Conservation (phyloP, 2,888 invertebrate species). For the Zonitis immaculata region DNA sequence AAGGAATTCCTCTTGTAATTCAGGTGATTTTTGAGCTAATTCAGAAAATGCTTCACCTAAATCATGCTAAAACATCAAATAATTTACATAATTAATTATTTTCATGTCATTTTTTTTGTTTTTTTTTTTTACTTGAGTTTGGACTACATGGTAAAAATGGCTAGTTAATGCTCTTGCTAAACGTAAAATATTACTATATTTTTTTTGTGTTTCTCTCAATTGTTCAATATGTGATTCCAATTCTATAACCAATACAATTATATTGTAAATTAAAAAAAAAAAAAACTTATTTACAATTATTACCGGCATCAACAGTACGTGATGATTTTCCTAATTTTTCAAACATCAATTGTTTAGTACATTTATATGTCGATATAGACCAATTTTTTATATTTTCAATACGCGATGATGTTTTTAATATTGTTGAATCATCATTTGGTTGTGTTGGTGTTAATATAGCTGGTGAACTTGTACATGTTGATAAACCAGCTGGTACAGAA, state of each 20-base stretch:
- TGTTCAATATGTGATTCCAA: slow-evolving; percentile 91
- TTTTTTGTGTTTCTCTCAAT: slow-evolving; percentile 88
- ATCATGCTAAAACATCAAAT: slow-evolving; percentile 62
- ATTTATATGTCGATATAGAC: slow-evolving; percentile 98
- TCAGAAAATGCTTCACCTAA: slow-evolving; percentile 93
- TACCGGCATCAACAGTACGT: slow-evolving; percentile 81
- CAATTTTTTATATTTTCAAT: slow-evolving; percentile 92
- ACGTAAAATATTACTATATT: slow-evolving; percentile 82
- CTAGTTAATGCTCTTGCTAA: slow-evolving; percentile 79
- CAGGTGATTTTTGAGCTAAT: slow-evolving; percentile 92
- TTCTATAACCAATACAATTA: slow-evolving; percentile 58
- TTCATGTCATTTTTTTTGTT: too few relatives aligned
- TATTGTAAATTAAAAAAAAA: too few relatives aligned
- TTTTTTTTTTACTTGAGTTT: slow-evolving; percentile 57
- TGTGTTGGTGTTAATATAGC: slow-evolving; percentile 52
- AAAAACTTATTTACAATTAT: neutral
- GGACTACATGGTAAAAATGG: slow-evolving; percentile 84
- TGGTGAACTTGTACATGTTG: slow-evolving; percentile 44
- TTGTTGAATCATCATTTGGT: slow-evolving; percentile 56
- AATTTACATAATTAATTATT: too few relatives aligned
- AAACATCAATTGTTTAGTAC: slow-evolving; percentile 93
- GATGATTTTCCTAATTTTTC: slow-evolving; percentile 95
- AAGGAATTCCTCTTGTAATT: slow-evolving; percentile 89
- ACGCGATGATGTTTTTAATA: slow-evolving; percentile 69
- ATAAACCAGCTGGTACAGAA: slow-evolving; percentile 61